These are phyloP conservation scores for Stichopus horrens DNA, from an alignment of 53 echinoderm and acorn worm genomes.

Conservation along the genomic window DNA sequence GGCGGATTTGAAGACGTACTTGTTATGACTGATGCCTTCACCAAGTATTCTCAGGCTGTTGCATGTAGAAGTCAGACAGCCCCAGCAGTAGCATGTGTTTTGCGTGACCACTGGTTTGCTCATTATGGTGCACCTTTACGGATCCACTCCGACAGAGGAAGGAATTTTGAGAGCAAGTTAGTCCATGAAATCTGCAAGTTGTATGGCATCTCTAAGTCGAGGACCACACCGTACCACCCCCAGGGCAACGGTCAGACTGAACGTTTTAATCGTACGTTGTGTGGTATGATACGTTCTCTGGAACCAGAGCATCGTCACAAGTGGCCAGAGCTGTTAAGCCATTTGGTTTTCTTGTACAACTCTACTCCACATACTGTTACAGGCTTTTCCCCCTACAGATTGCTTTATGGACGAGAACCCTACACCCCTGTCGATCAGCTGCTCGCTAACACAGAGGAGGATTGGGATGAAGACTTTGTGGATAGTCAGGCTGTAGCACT, in stretches of 20 bases:
- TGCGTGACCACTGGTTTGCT: conserved; percentile 56
- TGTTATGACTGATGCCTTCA: conserved; percentile 63
- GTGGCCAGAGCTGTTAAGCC: conserved; percentile 53
- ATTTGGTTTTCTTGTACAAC: conserved; percentile 45
- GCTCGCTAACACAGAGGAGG: conserved; percentile 12
- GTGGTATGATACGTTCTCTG: conserved; percentile 36
- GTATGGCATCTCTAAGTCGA: conserved; percentile 32
- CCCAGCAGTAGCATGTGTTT: conserved; percentile 29
- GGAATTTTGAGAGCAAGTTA: conserved; percentile 57
- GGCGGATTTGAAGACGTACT: conserved; percentile 63
- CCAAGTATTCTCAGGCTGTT: conserved; percentile 63
- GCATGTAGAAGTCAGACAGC: conserved; percentile 60
- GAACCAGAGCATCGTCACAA: conserved; percentile 12
- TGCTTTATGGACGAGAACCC: conserved; percentile 51
- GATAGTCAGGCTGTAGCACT: conserved; percentile 13
- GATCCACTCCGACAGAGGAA: conserved; percentile 64
- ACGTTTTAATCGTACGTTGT: conserved; percentile 52
- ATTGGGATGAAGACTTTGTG: conserved; percentile 48
- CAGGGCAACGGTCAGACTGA: conserved; percentile 58
- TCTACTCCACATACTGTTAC: conserved; percentile 42
- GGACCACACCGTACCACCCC: conserved; percentile 47
- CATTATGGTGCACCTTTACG: conserved; percentile 60
- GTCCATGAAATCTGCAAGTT: conserved; percentile 22
- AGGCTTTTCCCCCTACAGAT: conserved; percentile 43
- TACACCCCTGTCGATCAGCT: conserved; percentile 45